Conservation (phyloP, 2,888 invertebrate species). For the Heliconius erato region DNA sequence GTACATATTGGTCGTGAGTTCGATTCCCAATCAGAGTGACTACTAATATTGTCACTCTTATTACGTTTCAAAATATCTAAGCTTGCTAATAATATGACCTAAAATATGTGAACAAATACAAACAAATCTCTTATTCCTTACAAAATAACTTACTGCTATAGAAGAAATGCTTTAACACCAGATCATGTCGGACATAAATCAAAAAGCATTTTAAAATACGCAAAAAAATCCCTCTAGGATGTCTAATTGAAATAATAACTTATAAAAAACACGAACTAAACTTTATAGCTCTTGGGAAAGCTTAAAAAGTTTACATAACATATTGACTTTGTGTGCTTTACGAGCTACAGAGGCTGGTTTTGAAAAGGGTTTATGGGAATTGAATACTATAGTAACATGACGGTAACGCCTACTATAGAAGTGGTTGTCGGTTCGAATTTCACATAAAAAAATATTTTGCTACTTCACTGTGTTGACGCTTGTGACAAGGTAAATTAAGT, state of each 20-base stretch:
- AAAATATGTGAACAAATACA: no score
- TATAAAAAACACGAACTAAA: slow-evolving; percentile 53
- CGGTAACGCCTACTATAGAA: not conserved
- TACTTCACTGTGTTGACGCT: not conserved
- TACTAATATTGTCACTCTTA: no score
- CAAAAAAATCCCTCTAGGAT: not conserved
- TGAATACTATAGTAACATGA: slow-evolving; percentile 15
- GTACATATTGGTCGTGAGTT: no score
- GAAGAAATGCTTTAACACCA: not conserved
- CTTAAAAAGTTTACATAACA: slow-evolving; percentile 9
- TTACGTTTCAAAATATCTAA: no score
- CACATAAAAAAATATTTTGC: not conserved
- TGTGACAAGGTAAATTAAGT: not conserved
- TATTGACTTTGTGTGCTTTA: slow-evolving; percentile 26
- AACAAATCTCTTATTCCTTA: no score
- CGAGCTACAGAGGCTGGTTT: slow-evolving; percentile 5
- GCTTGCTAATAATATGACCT: no score
- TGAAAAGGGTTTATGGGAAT: slow-evolving; percentile 17
- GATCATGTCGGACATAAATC: slow-evolving; percentile 13
- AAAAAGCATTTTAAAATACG: not conserved
- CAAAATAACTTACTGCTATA: not conserved
- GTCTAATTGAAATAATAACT: slow-evolving; percentile 60
- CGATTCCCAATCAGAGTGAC: no score
- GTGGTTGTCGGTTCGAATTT: not conserved
- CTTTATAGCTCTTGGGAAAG: slow-evolving; percentile 2